These are phyloP conservation scores for Augiades crinisus DNA, from an alignment of 2,888 invertebrate species.

Conservation along the genomic window DNA sequence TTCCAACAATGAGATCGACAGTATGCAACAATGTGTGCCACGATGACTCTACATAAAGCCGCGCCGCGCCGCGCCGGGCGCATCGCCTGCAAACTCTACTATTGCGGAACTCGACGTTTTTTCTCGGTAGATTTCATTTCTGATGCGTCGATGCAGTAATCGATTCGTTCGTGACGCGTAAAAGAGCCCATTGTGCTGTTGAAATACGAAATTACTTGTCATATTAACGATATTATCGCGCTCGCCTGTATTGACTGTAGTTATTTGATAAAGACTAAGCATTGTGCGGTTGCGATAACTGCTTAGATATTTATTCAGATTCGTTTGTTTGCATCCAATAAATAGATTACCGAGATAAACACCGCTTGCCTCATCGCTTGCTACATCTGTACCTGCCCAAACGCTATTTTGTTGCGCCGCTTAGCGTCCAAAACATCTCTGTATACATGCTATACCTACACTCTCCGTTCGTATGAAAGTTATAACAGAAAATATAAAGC, in stretches of 20 bases:
- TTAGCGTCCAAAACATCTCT: neutral
- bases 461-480: neutral
- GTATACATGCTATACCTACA: neutral
- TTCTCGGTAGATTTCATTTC: slow-evolving; percentile 33
- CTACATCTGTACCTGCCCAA: slow-evolving; percentile 4
- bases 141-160: slow-evolving; percentile 36
- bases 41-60: slow-evolving; percentile 14
- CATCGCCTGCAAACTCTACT: slow-evolving; percentile 3
- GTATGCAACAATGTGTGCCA: slow-evolving; percentile 6
- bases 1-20: slow-evolving; percentile 1
- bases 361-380: slow-evolving; percentile 12
- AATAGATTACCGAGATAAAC: slow-evolving; percentile 35
- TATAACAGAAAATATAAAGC: neutral
- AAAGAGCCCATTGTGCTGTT: slow-evolving; percentile 38
- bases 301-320: slow-evolving; percentile 37
- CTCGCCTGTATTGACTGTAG: slow-evolving; percentile 29
- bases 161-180: slow-evolving; percentile 36
- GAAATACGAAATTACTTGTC: slow-evolving; percentile 40
- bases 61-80: neutral
- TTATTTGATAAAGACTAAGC: slow-evolving; percentile 35
- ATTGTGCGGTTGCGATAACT: slow-evolving; percentile 33
- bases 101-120: slow-evolving; percentile 19
- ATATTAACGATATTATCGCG: slow-evolving; percentile 38
- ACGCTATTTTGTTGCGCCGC: neutral
- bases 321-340: slow-evolving; percentile 42